Evolutionary conservation across 2,888 invertebrate genomes (phyloP).

Genomic region (Minunthozetes semirufus): DNA sequence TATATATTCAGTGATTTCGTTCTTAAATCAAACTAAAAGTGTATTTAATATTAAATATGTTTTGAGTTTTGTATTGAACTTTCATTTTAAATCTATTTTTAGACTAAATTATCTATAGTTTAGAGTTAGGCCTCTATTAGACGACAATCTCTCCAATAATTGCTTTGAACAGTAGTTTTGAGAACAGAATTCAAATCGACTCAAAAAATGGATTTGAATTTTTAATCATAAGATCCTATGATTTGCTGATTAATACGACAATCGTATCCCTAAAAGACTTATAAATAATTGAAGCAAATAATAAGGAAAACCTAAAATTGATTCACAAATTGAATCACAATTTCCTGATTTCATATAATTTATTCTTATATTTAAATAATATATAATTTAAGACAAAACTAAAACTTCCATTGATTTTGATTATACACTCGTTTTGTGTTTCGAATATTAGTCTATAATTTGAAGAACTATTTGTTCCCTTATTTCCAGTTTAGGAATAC

Average conservation of each 20-base stretch:
- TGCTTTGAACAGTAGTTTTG: not conserved
- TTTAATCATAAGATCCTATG: not conserved
- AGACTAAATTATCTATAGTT: not conserved
- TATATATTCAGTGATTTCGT: not conserved
- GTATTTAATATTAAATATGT: not conserved
- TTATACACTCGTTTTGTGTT: too few relatives aligned
- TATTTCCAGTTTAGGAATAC: not conserved
- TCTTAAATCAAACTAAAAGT: not conserved
- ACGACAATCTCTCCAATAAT: not conserved
- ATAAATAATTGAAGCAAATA: slow-evolving; percentile 26
- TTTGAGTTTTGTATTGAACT: slow-evolving; percentile 1
- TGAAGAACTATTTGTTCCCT: not conserved
- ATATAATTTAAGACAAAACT: not conserved
- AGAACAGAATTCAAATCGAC: not conserved
- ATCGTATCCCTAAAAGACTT: not conserved
- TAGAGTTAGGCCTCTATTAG: not conserved
- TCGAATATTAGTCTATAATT: too few relatives aligned
- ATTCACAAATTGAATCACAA: not conserved
- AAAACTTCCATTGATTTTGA: not conserved
- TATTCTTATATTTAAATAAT: not conserved
- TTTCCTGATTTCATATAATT: slow-evolving; percentile 15
- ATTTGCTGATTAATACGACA: not conserved
- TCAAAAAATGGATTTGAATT: not conserved
- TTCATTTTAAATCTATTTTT: slow-evolving; percentile 1
- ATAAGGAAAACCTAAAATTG: not conserved